These are phyloP conservation scores for Oophaga pumilio DNA, from an alignment of 2,113 vertebrate genomes.

Conservation along the genomic window DNA sequence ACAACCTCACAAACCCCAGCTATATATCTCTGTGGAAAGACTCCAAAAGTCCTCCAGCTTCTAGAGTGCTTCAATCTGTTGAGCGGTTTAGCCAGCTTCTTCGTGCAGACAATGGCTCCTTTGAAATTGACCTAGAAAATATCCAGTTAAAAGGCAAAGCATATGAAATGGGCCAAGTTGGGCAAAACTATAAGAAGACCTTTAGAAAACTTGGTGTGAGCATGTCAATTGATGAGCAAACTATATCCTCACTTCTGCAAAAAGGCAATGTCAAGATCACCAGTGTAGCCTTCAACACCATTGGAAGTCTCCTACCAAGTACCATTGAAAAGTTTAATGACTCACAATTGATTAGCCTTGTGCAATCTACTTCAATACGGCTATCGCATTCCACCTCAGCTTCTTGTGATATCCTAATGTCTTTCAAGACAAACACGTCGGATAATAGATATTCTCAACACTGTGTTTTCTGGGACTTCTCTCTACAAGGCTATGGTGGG, in stretches of 20 bases:
- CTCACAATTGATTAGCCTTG: slow-evolving; percentile 61
- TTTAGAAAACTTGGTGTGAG: slow-evolving; percentile 64
- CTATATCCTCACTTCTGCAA: slow-evolving; percentile 58
- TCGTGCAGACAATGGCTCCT: slow-evolving; percentile 23
- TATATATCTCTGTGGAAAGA: slow-evolving; percentile 60
- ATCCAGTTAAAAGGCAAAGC: slow-evolving; percentile 66
- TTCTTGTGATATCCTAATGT: slow-evolving; percentile 67
- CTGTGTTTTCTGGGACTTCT: slow-evolving; percentile 82
- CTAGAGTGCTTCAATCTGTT: slow-evolving; percentile 70
- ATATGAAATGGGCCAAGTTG: background rate
- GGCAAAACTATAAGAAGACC: slow-evolving; percentile 58
- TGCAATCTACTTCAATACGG: slow-evolving; percentile 75
- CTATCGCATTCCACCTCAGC: background rate
- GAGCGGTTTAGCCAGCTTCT: slow-evolving; percentile 69
- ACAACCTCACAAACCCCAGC: slow-evolving; percentile 64
- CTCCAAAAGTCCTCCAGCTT: slow-evolving; percentile 53
- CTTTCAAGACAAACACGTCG: slow-evolving; percentile 64
- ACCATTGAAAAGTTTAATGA: accelerated
- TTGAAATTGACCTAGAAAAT: slow-evolving; percentile 58
- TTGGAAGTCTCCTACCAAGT: slow-evolving; percentile 68
- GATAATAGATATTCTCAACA: accelerated
- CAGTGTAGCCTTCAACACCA: slow-evolving; percentile 71
- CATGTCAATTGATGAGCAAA: slow-evolving; percentile 61
- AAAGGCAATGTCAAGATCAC: slow-evolving; percentile 59
- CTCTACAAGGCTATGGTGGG: background rate